Base-by-base conservation (phyloP, 2,888 invertebrate species). In the Andrena praecox region DNA sequence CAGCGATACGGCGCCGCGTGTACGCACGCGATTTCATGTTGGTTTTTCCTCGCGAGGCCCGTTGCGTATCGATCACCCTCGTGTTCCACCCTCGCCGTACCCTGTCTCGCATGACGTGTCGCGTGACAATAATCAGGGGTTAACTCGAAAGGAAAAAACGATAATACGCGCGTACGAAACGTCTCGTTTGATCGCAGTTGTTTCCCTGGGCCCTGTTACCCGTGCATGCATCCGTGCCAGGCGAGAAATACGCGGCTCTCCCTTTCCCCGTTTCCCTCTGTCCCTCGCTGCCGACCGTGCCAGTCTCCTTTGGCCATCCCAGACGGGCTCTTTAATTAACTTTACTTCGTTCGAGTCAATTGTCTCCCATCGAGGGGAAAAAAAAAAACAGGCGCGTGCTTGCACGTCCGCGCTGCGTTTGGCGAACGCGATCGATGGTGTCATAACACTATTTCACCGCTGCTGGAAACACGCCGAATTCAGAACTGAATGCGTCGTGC, bases 121-220 rank as follows among this genome's bases (percentile, higher is more conserved):
- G 88, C 87, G 87, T 89, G 89, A 87, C 88, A 85, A 84, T 86
- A 86, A 87, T 87, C 88, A 89, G 78, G 77, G 80, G 88, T 87
- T 83, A 87, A 72, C 72, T 72, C 74, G 66, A 60, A 75, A 85
- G 82, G 59, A 67, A 77, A 54, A 59, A 77, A 71, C 71, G 83
- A 77, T 75, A 82, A 87, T 85, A 77, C 67, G 64, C 48, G 66
- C 69, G 72, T 74, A 12, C 66, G 27, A 68, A 27, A 60, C 76
- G 71, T 56, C 76, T 33, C 74, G 74, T 78, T 73, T 73, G 78
- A 75, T 76, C 73, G 67, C 24, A 35, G 59, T 59, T 74, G 82
- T 77, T 64, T 67, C 59, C 62, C 27, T 20, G 48, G n/a, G 29
- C 29, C 63, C 60, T 70, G 54, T 70, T 54, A 27, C 24, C 16